Base-by-base conservation (phyloP, 2,888 invertebrate genomes). In the Polyommatus iphigenia region DNA sequence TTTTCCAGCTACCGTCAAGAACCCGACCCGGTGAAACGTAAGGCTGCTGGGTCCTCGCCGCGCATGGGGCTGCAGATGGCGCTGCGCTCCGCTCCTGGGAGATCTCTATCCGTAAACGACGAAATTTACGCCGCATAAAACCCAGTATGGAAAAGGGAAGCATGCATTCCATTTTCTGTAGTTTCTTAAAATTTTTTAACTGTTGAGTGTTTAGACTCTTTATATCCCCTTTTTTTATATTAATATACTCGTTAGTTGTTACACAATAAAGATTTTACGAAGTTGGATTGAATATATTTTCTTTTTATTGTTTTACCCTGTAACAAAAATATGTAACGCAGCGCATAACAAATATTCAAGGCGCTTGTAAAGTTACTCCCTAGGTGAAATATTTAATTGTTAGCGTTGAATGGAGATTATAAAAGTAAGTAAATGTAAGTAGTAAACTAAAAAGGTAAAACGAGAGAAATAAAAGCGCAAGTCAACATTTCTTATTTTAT, bases 61-160 rank as follows among this genome's bases (percentile, higher is more conserved):
- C 87, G 88, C 18, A 87, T 93, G 90, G 93, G 93, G 0, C 15
- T 92, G 13, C 92, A 91, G 82, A 84, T 93, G 88, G 85, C 92
- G 77, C 86, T 93, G 73, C 90, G 93, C n/a, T 88, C 90, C 3
- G 82, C 80, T 0, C 86, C 89, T 4, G 92, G 92, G 0, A 87
- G 86, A 3, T 71, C 79, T 0, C 80, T 93, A 7, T 84, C 87
- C 0, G 75, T 91, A 3, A 85, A 89, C 80, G 92, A 93, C 77
- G 85, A 87, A 2, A 84, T 93, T 77, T 92, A 88, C 77, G 87
- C 87, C 4, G 90, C 91, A 10, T 90, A 86, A 78, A 57, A n/a
- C 18, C 10, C 24, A 8, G 18, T 20, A 18, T 15, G 15, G n/a
- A 29, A 20, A 13, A 24, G 10, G n/a, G 32, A n/a, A 10, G n/a